Base-by-base conservation (phyloP, 2,113 vertebrate genomes). In the Notechis scutatus region DNA sequence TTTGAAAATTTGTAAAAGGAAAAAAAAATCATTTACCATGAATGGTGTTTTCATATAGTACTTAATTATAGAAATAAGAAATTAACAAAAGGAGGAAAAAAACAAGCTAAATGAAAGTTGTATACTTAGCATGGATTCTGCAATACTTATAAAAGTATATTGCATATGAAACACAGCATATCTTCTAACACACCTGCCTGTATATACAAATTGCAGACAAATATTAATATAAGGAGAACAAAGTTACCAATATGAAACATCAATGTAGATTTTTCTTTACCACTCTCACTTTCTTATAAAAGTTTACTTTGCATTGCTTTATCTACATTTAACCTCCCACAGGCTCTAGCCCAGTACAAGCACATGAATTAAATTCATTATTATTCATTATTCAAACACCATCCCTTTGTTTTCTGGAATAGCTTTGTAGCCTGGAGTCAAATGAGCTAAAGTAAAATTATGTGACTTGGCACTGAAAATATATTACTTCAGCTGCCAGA, bases 381-480 rank as follows among this genome's bases (percentile, higher is more conserved):
- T 98, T 98, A 98, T 97, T 97, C 97, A 98, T 97, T 96, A 97
- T 97, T 94, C 96, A 96, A 96, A 97, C 96, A 96, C 95, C 96
- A 96, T 97, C 96, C 95, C 95, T 98, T 98, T 97, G 97, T 98
- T 98, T 98, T 97, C 97, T 97, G 94, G 97, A 98, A 97, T 97
- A 97, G 97, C 97, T 98, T 97, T 97, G 97, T 97, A 97, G 97
- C 97, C 97, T 93, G 97, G 95, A 98, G 98, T 98, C 97, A 98
- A 98, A 98, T 97, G 97, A 98, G 96, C 97, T 97, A 97, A 97
- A 98, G 97, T 97, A 98, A 98, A 98, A 97, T 97, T 97, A 98
- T 98, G 97, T 98, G 97, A 97, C 97, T 98, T 98, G 98, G 97
- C 97, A 97, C 97, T 97, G 97, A 97, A 97, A 97, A 98, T 96